Base-by-base conservation (phyloP, 2,888 invertebrate species). In the Drosophila nigricruria region DNA sequence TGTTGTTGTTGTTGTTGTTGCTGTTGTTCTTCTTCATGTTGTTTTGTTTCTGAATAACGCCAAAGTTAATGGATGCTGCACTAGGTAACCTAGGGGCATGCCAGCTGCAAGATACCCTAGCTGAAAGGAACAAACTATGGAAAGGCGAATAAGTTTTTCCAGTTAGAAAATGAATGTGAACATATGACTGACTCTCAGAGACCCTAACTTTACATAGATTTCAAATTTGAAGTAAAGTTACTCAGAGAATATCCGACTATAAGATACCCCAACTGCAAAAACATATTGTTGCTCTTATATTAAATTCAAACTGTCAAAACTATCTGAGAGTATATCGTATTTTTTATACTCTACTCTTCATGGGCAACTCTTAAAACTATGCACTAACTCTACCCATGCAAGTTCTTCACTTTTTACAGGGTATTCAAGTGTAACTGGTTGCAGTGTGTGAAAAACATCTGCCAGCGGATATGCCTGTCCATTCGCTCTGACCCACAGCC, bases 391-490 rank as follows among this genome's bases (percentile, higher is more conserved):
- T 14, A 1, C 3, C 5, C 1, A 6, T 27, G 4, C 27, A 5
- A 2, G 6, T 5, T 3, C 34, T 5, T 27, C 45, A 5, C 27
- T 23, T 36, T n/a, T 25, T 53, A 30, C 32, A 79, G 69, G 47
- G 72, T 54, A 32, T 61, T 10, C 1, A 16, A 56, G 62, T 78
- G 25, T 63, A 60, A 60, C 70, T 78, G 59, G 60, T 59, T 62
- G 75, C 43, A 68, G 67, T 67, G 77, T 49, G 53, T 25, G 82
- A 60, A 86, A 89, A 89, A 83, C 83, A 84, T 87, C 83, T 84
- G 89, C 78, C 81, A 75, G 71, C 81, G 87, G 78, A 89, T 89
- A 84, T 65, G 82, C 86, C 73, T 53, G 81, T 57, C 65, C 77
- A 78, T 69, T 38, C 47, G 49, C 63, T 77, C 49, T 77, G 71